A percentile compares a stretch with the other conserved stretches of the same genome.
phyloP scores from a whole-genome alignment of 1,140 invertebrate species.

The Lysiphlebus fabarum region DNA sequence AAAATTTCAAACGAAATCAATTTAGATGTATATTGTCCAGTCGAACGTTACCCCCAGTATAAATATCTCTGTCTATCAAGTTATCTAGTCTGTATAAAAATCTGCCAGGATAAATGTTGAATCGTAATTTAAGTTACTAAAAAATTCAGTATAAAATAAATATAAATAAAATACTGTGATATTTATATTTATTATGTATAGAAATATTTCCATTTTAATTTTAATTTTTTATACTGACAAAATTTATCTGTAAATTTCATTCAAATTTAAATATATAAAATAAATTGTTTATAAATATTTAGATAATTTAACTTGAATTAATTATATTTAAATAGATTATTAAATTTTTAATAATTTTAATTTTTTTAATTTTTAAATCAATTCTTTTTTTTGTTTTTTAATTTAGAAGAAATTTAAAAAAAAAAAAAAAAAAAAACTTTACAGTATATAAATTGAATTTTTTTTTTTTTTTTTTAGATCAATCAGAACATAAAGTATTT shows the following conservation, averaged over 20 bases:
- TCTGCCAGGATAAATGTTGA: slow-evolving; percentile 47
- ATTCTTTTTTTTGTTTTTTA: too few relatives aligned
- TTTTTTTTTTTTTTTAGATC: too few relatives aligned
- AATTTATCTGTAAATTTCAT: neutral
- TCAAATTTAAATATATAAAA: slow-evolving; percentile 5
- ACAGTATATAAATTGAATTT: neutral
- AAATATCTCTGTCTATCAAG: neutral
- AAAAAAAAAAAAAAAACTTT: too few relatives aligned
- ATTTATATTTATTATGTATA: too few relatives aligned
- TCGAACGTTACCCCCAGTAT: slow-evolving; percentile 45
- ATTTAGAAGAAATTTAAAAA: too few relatives aligned
- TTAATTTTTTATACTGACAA: slow-evolving; percentile 41
- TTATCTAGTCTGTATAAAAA: neutral
- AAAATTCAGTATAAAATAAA: too few relatives aligned
- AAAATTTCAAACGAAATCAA: slow-evolving; percentile 55
- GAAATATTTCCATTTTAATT: slow-evolving; percentile 37
- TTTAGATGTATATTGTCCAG: slow-evolving; percentile 50
- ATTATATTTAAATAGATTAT: too few relatives aligned
- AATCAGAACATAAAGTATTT: too few relatives aligned
- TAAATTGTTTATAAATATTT: neutral
- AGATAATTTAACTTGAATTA: neutral
- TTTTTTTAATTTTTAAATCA: too few relatives aligned
- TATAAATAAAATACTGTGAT: too few relatives aligned
- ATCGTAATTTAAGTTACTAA: slow-evolving; percentile 48
- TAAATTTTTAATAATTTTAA: too few relatives aligned